Conservation (phyloP, 2,113 vertebrate species). For the Hypocryptadius cinnamomeus region DNA sequence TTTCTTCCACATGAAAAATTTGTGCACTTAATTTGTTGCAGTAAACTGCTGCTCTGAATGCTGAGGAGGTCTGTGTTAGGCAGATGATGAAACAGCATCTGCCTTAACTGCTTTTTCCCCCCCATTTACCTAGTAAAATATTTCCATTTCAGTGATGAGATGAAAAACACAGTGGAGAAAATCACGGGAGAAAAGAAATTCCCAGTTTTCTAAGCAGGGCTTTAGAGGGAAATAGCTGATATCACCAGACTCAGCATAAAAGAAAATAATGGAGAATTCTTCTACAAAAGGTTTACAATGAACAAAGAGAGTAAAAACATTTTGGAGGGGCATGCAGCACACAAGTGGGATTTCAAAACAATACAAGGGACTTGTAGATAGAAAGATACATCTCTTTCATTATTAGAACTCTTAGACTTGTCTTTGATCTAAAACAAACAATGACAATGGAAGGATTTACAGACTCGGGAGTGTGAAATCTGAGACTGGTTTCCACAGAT, state of each 20-base stretch:
- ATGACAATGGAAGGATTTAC: neutral
- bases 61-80: neutral
- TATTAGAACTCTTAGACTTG: neutral
- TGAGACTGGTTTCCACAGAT: neutral
- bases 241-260: neutral
- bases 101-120: neutral
- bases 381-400: neutral
- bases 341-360: neutral
- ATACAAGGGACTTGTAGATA: neutral
- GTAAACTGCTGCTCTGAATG: neutral
- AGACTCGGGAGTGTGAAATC: neutral
- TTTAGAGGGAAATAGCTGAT: neutral
- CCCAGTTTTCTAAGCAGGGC: neutral
- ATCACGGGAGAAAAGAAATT: neutral
- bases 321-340: neutral
- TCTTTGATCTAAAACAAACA: neutral
- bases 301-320: neutral
- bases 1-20: conserved; percentile 18
- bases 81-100: neutral
- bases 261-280: neutral
- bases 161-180: neutral
- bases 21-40: conserved; percentile 1
- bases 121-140: neutral
- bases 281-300: neutral
- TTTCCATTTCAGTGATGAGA: neutral